Percentiles rank a stretch among this genome's conserved stretches.
Evolutionary conservation across 2,113 vertebrate genomes (phyloP).

Genomic region (Centropus unirufus): DNA sequence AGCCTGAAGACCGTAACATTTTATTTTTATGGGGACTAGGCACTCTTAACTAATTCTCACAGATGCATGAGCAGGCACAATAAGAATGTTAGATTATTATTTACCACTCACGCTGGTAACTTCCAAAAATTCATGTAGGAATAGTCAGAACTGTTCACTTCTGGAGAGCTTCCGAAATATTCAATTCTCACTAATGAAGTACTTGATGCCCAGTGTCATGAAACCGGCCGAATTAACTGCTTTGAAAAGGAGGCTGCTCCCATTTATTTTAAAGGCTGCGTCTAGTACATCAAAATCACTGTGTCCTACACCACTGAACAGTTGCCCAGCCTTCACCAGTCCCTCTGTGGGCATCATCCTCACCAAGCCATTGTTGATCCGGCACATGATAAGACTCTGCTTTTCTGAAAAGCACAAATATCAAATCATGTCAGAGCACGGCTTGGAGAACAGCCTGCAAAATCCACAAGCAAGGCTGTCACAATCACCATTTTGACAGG

Average conservation of each 20-base stretch:
- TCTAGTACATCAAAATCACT: not conserved
- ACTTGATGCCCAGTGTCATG: not conserved
- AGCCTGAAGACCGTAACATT: not conserved
- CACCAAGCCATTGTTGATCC: not conserved
- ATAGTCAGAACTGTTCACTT: not conserved
- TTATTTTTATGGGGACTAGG: no score
- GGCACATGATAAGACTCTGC: accelerated
- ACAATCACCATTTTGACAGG: not conserved
- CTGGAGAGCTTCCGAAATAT: not conserved
- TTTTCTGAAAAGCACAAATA: not conserved
- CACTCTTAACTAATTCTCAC: not conserved
- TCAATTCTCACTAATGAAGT: not conserved
- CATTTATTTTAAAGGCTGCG: not conserved
- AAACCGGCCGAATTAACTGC: not conserved
- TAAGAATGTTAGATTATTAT: not conserved
- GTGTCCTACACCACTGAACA: not conserved
- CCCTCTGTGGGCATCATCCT: not conserved
- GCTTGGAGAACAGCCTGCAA: not conserved
- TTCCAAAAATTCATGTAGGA: not conserved
- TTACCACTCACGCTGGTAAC: not conserved
- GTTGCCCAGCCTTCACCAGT: not conserved
- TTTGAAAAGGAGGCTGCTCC: not conserved
- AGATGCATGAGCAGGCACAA: not conserved
- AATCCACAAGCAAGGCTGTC: not conserved
- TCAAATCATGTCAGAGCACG: not conserved